Percentiles rank a stretch among this genome's conserved stretches.
Evolutionary conservation across 2,113 vertebrate species (phyloP).

Genomic region (Tinamus guttatus): DNA sequence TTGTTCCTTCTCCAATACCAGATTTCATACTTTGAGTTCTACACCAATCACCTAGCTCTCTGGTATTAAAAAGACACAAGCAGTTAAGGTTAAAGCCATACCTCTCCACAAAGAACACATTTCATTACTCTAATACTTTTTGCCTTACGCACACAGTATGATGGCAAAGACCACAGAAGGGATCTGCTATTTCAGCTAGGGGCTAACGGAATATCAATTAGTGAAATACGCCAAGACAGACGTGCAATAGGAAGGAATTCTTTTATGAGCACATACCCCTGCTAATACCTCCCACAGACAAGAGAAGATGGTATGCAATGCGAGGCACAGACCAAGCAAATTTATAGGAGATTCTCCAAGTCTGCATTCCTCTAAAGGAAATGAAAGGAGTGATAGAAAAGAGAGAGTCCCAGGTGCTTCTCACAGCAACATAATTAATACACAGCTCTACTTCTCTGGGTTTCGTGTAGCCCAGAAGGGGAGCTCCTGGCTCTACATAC

Average conservation of each 20-base stretch:
- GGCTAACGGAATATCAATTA: neutral
- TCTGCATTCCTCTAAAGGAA: neutral
- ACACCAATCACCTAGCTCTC: neutral
- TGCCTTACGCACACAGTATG: neutral
- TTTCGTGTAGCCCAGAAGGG: neutral
- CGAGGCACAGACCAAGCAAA: neutral
- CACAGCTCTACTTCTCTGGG: neutral
- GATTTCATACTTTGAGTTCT: neutral
- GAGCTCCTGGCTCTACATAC: neutral
- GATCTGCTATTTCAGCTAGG: neutral
- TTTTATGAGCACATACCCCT: fast-evolving
- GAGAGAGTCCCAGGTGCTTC: neutral
- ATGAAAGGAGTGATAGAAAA: neutral
- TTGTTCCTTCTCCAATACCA: neutral
- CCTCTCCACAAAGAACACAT: neutral
- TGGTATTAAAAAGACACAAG: neutral
- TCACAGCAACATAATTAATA: neutral
- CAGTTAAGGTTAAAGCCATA: neutral
- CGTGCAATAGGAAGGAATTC: neutral
- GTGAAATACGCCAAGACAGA: neutral
- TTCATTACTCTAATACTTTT: neutral
- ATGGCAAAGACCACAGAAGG: neutral
- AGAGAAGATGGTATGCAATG: neutral
- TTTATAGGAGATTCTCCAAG: neutral
- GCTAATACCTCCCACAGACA: neutral